Evolutionary conservation across 2,113 vertebrate species (phyloP), one percentile per base, ranked within the genome.

Genomic region (Leptodactylus fuscus): DNA sequence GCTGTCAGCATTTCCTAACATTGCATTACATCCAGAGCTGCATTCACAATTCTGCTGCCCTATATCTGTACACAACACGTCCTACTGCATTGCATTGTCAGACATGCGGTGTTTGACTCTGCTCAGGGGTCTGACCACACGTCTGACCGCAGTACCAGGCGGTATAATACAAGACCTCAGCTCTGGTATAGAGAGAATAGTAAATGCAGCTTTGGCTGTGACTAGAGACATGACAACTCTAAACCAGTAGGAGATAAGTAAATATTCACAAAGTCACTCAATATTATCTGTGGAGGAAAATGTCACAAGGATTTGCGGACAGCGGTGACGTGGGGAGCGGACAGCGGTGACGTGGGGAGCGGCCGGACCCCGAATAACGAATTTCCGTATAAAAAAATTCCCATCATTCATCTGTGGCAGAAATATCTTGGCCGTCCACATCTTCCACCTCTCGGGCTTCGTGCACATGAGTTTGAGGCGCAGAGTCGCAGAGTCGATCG

Each of bases 401-500:
- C 9, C 41, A 44, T 44, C 41, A n/a, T n/a, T n/a, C n/a, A n/a
- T n/a, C n/a, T n/a, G n/a, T n/a, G n/a, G n/a, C n/a, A n/a, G n/a
- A n/a, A n/a, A n/a, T n/a, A n/a, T n/a, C n/a, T n/a, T n/a, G n/a
- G n/a, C n/a, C n/a, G n/a, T n/a, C n/a, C n/a, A n/a, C 32, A 76
- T 1, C 46, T 51, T 77, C 74, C 29, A 27, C 41, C 38, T 0
- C 74, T 27, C 13, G 38, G 20, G 29, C 22, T 36, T 29, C 1
- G 38, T 49, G 81, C 13, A 1, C 20, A 29, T 20, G 67, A 34
- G 1, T 85, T 78, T 85, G 83, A 70, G 83, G 83, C 62, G 46
- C 24, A 16, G 13, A n/a, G n/a, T n/a, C n/a, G 18, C 71, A 77
- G 73, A 44, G 29, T 49, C 53, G 71, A 58, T 46, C 82, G 13